Evolutionary conservation across 2,888 invertebrate species (phyloP).

Genomic region (Watsonalla cultraria): DNA sequence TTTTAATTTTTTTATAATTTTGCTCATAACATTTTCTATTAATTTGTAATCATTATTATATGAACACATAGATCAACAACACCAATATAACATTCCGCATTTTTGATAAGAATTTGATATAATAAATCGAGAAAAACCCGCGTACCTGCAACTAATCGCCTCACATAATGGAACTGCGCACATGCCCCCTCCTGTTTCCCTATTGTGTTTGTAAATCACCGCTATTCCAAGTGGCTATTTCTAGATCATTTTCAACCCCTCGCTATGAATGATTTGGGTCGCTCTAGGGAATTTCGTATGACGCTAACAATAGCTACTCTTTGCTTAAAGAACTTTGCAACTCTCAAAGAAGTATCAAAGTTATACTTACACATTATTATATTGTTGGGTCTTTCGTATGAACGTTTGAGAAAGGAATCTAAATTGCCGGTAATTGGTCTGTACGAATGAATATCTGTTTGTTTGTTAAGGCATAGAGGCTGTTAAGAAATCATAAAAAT

Average conservation of each 20-base stretch:
- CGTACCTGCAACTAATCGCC: not conserved
- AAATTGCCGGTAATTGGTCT: no score
- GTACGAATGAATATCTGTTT: no score
- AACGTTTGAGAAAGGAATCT: not conserved
- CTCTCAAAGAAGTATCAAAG: no score
- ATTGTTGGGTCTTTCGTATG: not conserved
- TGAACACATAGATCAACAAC: no score
- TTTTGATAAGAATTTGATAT: no score
- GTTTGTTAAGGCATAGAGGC: no score
- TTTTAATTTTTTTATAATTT: no score
- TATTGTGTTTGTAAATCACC: constrained; percentile 46
- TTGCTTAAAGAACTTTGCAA: not conserved
- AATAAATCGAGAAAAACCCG: not conserved
- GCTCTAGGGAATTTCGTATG: constrained; percentile 9
- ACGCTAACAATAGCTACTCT: not conserved
- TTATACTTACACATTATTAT: no score
- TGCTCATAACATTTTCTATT: no score
- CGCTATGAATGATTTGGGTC: constrained; percentile 21
- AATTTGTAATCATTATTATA: no score
- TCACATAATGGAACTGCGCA: constrained; percentile 10
- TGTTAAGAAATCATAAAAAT: no score
- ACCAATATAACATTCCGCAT: no score
- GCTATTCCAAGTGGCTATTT: constrained; percentile 47
- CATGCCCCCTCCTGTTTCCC: constrained; percentile 34
- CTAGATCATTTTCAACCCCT: constrained; percentile 23